phyloP scores from a whole-genome alignment of 2,113 vertebrate species.

The Mus pahari region DNA sequence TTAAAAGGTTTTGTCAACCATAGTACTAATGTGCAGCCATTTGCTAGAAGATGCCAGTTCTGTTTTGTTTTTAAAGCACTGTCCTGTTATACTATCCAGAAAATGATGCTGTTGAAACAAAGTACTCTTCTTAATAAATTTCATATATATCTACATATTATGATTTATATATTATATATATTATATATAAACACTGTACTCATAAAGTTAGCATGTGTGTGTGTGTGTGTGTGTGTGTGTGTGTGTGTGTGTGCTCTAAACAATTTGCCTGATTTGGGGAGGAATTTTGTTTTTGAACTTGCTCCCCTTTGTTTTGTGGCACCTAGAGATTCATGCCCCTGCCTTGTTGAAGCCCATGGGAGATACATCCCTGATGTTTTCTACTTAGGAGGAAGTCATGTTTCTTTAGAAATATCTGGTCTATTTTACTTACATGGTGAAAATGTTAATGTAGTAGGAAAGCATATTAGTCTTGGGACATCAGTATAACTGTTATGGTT shows the following conservation, averaged over 20 bases:
- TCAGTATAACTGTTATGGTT: background rate
- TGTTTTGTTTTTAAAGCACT: too few species aligned
- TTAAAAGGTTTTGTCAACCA: background rate
- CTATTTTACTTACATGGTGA: background rate
- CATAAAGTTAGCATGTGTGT: too few species aligned
- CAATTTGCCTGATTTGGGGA: background rate
- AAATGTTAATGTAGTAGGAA: background rate
- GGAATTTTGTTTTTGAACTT: background rate
- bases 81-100: background rate
- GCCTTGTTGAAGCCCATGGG: background rate
- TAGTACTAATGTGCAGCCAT: background rate
- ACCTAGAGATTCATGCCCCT: background rate
- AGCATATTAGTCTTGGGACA: background rate
- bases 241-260: too few species aligned
- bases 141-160: too few species aligned
- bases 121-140: slow-evolving; percentile 13
- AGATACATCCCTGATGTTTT: background rate
- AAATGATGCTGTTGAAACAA: background rate
- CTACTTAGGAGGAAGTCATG: background rate
- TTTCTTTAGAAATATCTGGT: background rate
- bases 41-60: background rate
- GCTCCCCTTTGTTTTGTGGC: background rate
- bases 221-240: too few species aligned
- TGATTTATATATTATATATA: too few species aligned
- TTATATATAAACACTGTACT: too few species aligned